Evolutionary conservation across 30 jellyfish, hydroid and myxozoan genomes (phyloP), one percentile per base, ranked within the genome.

Genomic region (Aurelia sp.): DNA sequence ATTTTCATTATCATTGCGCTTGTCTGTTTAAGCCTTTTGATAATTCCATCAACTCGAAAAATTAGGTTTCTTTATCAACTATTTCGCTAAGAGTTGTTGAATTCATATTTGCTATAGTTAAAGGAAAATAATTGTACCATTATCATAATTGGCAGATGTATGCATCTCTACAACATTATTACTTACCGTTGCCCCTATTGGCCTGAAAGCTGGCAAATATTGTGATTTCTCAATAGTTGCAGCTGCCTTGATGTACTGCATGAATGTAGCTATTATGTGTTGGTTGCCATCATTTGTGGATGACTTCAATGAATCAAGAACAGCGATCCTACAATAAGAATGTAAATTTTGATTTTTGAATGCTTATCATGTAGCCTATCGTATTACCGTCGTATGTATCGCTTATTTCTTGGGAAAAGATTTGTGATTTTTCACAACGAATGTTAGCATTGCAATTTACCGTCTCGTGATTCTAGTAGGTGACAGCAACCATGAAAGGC

Each of bases 151-250:
- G n/a, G 68, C 30, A 59, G 27, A 59, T 59, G 16, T 59, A 59
- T 59, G 12, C 68, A 59, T 59, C 22, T 6, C 31, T 1, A 59
- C 13, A 59, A 59, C 2, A 59, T 59, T 59, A 11, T 59, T 27
- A 59, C 68, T 17, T 59, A 59, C 68, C 68, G 68, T 59, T n/a
- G 68, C 68, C 23, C 68, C 68, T 6, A 59, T 59, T 59, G 68
- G 68, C 68, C 13, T 59, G 22, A 59, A 59, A 59, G 0, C 68
- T 59, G 68, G 68, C 33, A 21, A 12, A 59, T 59, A 2, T 12
- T 4, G 10, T 17, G 33, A 6, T 21, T 12, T 30, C 9, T 21
- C 33, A 59, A 59, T 59, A 6, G 11, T 41, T 59, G 68, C 68
- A 59, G 13, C 68, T 59, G 22, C 68, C 33, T 12, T 59, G 16